Evolutionary conservation across 2,888 invertebrate species (phyloP).

Genomic region (Keiferia lycopersicella): DNA sequence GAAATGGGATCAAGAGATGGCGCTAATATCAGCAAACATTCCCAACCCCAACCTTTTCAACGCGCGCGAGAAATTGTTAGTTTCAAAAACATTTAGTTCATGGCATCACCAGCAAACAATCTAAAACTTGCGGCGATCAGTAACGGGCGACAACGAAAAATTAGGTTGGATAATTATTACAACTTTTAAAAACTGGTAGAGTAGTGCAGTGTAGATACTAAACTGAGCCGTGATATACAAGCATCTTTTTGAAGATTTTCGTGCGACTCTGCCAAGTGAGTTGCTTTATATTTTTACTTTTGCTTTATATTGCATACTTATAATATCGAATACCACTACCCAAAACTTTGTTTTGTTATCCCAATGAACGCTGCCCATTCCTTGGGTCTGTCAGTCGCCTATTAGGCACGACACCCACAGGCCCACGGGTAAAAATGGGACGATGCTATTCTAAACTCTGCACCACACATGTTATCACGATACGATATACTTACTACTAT

Average conservation of each 20-base stretch:
- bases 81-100: conserved; percentile 60
- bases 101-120: conserved; percentile 61
- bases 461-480: too few species aligned
- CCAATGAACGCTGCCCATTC: too few species aligned
- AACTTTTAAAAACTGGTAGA: not conserved
- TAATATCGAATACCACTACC: not conserved
- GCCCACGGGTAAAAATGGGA: too few species aligned
- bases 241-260: not conserved
- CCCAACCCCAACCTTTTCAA: conserved; percentile 37
- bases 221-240: not conserved
- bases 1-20: conserved; percentile 41
- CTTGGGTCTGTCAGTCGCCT: too few species aligned
- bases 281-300: not conserved
- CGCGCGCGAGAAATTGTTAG: conserved; percentile 52
- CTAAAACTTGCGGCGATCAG: conserved; percentile 70
- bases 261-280: not conserved
- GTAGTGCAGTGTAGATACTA: not conserved
- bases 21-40: conserved; percentile 40
- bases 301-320: not conserved
- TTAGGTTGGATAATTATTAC: not conserved
- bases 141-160: conserved; percentile 37
- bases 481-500: too few species aligned
- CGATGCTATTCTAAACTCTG: too few species aligned
- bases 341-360: too few species aligned
- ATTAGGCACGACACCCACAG: too few species aligned